phyloP scores from a whole-genome alignment of 2,797 vertebrate genomes.

The Takifugu rubripes region DNA sequence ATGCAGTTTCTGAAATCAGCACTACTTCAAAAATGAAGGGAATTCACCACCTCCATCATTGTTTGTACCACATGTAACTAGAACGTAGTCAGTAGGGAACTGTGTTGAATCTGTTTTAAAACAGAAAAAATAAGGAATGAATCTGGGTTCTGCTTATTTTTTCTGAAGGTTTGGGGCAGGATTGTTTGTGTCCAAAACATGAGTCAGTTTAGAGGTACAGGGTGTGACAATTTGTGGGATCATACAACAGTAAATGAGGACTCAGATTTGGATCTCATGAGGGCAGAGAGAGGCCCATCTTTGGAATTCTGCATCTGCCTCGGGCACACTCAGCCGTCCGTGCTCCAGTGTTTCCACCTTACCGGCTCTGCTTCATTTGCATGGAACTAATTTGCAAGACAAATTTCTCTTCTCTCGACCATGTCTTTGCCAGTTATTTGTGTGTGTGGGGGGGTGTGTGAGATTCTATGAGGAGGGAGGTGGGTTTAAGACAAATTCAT shows the following conservation, averaged over 20 bases:
- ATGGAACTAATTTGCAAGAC: conserved; percentile 88
- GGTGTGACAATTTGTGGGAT: neutral
- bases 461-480: no score
- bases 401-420: conserved; percentile 72
- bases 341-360: conserved; percentile 36
- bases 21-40: no score
- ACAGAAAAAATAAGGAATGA: neutral
- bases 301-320: conserved; percentile 28
- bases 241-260: conserved; percentile 12
- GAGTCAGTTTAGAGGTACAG: conserved; percentile 15
- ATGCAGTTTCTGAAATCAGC: no score
- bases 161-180: neutral
- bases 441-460: neutral
- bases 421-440: conserved; percentile 23
- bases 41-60: no score
- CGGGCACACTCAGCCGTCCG: conserved; percentile 26
- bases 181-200: neutral
- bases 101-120: neutral
- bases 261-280: conserved; percentile 20
- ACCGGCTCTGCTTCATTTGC: conserved; percentile 75
- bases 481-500: no score
- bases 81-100: no score
- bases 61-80: no score
- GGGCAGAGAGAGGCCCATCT: neutral
- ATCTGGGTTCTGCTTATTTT: conserved; percentile 10